Conservation (phyloP, 1,140 invertebrate genomes). For the Drosophila repleta region DNA sequence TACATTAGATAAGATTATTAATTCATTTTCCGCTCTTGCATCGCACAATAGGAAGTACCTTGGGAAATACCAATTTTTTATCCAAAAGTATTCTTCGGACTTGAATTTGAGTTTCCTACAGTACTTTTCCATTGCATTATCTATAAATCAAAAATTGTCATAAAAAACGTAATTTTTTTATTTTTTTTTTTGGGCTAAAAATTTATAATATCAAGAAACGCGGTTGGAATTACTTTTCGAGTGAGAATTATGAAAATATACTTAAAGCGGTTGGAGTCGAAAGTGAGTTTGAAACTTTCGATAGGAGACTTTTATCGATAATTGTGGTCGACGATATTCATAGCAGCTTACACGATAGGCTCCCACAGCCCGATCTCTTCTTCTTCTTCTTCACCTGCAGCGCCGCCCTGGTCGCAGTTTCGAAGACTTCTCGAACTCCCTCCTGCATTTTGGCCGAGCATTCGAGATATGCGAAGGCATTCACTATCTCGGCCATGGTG, state of each 20-base stretch:
- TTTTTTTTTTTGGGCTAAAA: neutral
- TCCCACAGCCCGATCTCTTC: conserved; percentile 90
- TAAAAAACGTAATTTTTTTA: neutral
- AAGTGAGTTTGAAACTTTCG: neutral
- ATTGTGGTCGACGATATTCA: neutral
- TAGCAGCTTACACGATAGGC: conserved; percentile 60
- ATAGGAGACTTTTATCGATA: neutral
- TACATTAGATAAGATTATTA: conserved; percentile 34
- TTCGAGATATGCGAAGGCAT: conserved; percentile 98
- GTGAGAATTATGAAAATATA: neutral
- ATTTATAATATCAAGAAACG: conserved; percentile 7
- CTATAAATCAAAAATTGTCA: conserved; percentile 7
- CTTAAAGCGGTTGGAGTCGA: neutral
- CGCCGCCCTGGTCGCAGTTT: conserved; percentile 98
- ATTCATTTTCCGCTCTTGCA: conserved; percentile 20
- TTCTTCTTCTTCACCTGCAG: conserved; percentile 96
- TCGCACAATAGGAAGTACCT: neutral
- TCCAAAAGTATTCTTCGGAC: conserved; percentile 1
- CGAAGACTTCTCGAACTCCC: conserved; percentile 99
- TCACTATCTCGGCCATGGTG: conserved; percentile 99
- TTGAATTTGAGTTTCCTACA: neutral
- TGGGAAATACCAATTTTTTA: neutral
- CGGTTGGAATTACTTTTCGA: conserved; percentile 1
- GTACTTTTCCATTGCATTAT: conserved; percentile 28
- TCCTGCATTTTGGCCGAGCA: conserved; percentile 99